Conservation (phyloP, 2,797 vertebrate species). For the Dromococcyx pavoninus region DNA sequence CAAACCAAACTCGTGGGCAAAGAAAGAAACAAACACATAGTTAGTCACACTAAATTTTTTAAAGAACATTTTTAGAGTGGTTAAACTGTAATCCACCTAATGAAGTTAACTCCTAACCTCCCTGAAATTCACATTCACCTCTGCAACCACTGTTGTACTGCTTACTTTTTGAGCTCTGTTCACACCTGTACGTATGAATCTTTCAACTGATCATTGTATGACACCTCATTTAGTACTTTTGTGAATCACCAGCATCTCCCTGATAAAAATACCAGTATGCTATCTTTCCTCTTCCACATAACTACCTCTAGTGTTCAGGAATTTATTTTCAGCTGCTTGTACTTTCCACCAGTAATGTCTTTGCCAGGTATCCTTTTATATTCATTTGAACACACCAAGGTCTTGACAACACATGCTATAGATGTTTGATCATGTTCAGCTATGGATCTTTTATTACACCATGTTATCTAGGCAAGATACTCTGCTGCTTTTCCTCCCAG, state of each 20-base stretch:
- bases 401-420: not conserved
- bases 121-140: not conserved
- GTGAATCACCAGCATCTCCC: not conserved
- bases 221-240: not conserved
- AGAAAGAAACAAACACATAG: not conserved
- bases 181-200: not conserved
- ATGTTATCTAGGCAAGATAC: not conserved
- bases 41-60: not conserved
- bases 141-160: not conserved
- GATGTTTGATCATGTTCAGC: rapidly evolving
- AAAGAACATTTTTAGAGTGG: not conserved
- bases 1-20: not conserved
- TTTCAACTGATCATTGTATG: not conserved
- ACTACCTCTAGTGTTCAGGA: not conserved
- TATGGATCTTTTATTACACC: not conserved
- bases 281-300: not conserved
- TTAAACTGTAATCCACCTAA: not conserved
- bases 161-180: not conserved
- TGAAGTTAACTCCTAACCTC: not conserved
- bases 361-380: not conserved
- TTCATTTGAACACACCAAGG: not conserved
- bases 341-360: not conserved
- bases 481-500: not conserved
- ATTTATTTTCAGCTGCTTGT: not conserved
- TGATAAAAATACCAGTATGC: not conserved